Base-by-base conservation (phyloP, 2,888 invertebrate species). In the Nemapogon koenigi region DNA sequence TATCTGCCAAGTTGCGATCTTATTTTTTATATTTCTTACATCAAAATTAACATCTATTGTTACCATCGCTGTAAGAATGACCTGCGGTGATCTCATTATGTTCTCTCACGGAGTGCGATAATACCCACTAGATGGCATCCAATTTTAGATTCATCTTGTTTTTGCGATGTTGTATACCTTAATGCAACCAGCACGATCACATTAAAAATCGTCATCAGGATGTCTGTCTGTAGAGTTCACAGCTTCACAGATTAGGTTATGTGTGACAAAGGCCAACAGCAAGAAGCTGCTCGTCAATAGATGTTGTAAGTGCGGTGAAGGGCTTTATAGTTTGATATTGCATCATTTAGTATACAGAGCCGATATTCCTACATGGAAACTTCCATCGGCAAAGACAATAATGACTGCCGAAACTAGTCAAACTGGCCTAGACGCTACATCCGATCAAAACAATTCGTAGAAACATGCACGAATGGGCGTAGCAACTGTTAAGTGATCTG, bases 251-350 rank as follows among this genome's bases (percentile, higher is more conserved):
- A n/a, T n/a, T n/a, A n/a, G n/a, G n/a, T n/a, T n/a, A n/a, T n/a
- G n/a, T n/a, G n/a, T n/a, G n/a, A n/a, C n/a, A n/a, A n/a, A n/a
- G n/a, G n/a, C n/a, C n/a, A n/a, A n/a, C n/a, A n/a, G n/a, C n/a
- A n/a, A n/a, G n/a, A n/a, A n/a, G n/a, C n/a, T n/a, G n/a, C n/a
- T n/a, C n/a, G n/a, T n/a, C n/a, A n/a, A 13, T 33, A 16, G 22
- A 27, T 38, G 32, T 38, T 28, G 38, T 38, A 38, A 38, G 17
- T 26, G 4, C 22, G 18, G 38, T 38, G 38, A 38, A 38, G 38
- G 38, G 38, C 38, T 33, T 10, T 4, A 19, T 25, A n/a, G 13
- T 28, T 15, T 28, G 15, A 28, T 13, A 15, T 28, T 28, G 15
- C 13, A 28, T 28, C 13, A 15, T 28, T 28, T 28, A 28, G 28